A percentile compares a stretch with the other conserved stretches of the same genome.
phyloP scores from a whole-genome alignment of 2,113 vertebrate species.

The Scalopus aquaticus region DNA sequence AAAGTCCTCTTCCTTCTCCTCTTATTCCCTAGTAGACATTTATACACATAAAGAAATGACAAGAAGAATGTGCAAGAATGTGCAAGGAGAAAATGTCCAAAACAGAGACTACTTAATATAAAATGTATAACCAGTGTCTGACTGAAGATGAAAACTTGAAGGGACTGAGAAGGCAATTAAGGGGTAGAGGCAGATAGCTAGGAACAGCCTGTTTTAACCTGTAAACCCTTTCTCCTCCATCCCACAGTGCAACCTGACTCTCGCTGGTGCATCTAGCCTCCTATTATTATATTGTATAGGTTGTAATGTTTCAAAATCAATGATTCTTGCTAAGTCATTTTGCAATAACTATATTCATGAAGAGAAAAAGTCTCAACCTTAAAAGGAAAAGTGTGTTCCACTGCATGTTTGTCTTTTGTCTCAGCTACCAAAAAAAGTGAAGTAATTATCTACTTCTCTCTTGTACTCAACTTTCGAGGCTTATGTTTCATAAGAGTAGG shows the following conservation, averaged over 20 bases:
- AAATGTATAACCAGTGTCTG: not conserved
- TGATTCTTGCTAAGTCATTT: conserved; percentile 1
- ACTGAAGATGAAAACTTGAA: not conserved
- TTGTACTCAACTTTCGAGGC: not conserved
- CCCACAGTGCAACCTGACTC: not conserved
- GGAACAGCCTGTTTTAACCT: not conserved
- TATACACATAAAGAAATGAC: not conserved
- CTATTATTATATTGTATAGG: not conserved
- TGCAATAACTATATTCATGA: not conserved
- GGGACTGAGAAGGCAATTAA: not conserved
- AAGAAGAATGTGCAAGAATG: not conserved
- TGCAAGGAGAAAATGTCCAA: not conserved
- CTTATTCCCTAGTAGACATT: not conserved
- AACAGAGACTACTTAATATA: not conserved
- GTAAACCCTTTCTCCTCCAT: not conserved
- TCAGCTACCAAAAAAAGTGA: not conserved
- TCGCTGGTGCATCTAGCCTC: not conserved
- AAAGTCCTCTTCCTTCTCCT: not conserved
- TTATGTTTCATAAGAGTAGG: not conserved
- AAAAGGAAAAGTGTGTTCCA: not conserved
- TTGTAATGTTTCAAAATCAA: not conserved
- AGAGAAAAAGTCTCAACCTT: conserved; percentile 25
- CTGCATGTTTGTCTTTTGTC: conserved; percentile 27
- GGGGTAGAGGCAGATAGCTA: fast-evolving
- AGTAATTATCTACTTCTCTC: not conserved